Conservation (phyloP, 2,888 invertebrate genomes). For the Alloplasta piceator region DNA sequence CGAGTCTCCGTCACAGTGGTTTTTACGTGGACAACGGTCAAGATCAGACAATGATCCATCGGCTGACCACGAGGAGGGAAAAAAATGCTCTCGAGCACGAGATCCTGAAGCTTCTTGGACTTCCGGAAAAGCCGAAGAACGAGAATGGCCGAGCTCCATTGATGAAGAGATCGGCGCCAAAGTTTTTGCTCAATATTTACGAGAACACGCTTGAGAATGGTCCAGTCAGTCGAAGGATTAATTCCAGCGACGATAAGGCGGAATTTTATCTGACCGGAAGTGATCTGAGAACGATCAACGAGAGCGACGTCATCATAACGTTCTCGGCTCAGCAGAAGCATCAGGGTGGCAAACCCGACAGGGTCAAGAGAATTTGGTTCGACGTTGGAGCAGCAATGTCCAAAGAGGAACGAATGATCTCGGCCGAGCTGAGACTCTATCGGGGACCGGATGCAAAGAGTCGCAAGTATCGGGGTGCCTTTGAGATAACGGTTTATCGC, state of each 20-base stretch:
- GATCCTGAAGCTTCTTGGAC: constrained; percentile 92
- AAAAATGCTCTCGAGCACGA: constrained; percentile 92
- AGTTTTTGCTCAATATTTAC: constrained; percentile 93
- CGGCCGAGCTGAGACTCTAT: constrained; percentile 93
- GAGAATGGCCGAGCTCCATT: constrained; percentile 68
- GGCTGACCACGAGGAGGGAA: constrained; percentile 88
- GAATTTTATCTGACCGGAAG: constrained; percentile 89
- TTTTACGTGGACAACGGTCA: constrained; percentile 93
- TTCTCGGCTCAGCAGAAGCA: constrained; percentile 87
- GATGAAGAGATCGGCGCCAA: constrained; percentile 89
- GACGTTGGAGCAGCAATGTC: constrained; percentile 92
- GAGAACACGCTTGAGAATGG: constrained; percentile 87
- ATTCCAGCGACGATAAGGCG: constrained; percentile 74
- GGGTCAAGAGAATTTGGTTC: constrained; percentile 94
- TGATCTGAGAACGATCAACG: constrained; percentile 91
- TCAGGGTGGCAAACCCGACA: constrained; percentile 90
- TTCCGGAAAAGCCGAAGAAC: constrained; percentile 89
- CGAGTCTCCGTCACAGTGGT: constrained; percentile 80
- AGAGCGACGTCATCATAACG: constrained; percentile 96
- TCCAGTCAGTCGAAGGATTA: constrained; percentile 81
- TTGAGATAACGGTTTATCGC: constrained; percentile 87
- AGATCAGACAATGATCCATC: constrained; percentile 91
- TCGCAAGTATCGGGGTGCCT: constrained; percentile 83
- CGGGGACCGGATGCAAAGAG: constrained; percentile 85
- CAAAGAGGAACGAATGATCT: constrained; percentile 90